These are phyloP conservation scores for Drosophila picticornis DNA, from an alignment of 2,888 invertebrate genomes.

Conservation along the genomic window DNA sequence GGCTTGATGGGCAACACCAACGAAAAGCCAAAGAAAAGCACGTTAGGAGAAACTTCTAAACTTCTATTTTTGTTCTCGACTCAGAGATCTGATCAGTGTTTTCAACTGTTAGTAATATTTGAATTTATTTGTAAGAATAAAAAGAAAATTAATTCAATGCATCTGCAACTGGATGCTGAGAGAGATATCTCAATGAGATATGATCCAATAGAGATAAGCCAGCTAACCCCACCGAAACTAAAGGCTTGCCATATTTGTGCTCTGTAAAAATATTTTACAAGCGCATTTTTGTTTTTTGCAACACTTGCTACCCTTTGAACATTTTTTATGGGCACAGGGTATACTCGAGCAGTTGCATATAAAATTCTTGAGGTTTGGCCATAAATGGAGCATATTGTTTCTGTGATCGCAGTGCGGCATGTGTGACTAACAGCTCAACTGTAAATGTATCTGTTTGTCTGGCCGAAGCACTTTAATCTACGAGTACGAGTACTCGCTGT, in stretches of 20 bases:
- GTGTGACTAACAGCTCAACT: constrained; percentile 61
- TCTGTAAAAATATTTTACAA: not conserved
- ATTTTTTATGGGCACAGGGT: constrained; percentile 1
- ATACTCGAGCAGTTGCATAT: constrained; percentile 13
- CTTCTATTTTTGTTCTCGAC: not conserved
- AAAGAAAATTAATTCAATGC: not conserved
- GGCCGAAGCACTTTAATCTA: constrained; percentile 39
- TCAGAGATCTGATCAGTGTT: not conserved
- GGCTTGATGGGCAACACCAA: constrained; percentile 28
- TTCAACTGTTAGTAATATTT: not conserved
- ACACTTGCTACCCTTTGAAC: not conserved
- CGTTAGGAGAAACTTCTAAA: not conserved
- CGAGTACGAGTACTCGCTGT: not conserved
- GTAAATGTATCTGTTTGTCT: constrained; percentile 50
- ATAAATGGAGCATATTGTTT: constrained; percentile 50
- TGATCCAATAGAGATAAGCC: not conserved
- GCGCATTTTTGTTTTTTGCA: no score
- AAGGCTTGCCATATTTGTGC: no score
- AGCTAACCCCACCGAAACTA: not conserved
- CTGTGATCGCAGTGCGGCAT: constrained; percentile 49
- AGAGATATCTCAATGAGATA: no score
- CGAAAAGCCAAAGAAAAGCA: constrained; percentile 11
- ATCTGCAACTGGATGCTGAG: not conserved
- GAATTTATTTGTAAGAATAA: not conserved
- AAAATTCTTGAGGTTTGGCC: constrained; percentile 34